Base-by-base conservation (phyloP, 1,140 invertebrate genomes). In the Conopomorpha cramerella region DNA sequence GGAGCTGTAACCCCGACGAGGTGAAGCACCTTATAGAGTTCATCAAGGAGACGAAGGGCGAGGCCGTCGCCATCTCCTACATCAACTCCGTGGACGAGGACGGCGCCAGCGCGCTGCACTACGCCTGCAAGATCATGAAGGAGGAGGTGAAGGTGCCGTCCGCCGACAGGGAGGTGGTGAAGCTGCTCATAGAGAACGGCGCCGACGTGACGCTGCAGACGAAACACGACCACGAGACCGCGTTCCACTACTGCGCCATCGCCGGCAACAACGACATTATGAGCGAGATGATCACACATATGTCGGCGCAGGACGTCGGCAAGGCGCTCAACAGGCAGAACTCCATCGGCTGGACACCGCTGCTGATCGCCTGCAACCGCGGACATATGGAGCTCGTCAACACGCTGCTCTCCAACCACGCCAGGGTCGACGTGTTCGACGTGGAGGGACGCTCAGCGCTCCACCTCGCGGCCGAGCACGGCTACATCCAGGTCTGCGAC, bases 371-470 rank as follows among this genome's bases (percentile, higher is more conserved):
- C 8, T 89, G 89, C 43, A 84, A 92, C 58, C 73, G 81, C 51
- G 86, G 88, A 8, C 89, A 91, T 52, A 88, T 88, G 82, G 88
- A 92, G 56, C 81, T 94, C 45, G 90, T 95, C 0, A 92, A 87
- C 49, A 96, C 89, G 34, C 81, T 96, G 18, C 76, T 97, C 29
- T 81, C 87, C 14, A 93, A 95, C 63, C 92, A 96, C 68, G 96
- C 96, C 1, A 86, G 97, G 60, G 97, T 99, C 4, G 97, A 99
- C 73, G 96, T 99, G 0, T 99, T 99, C 70, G 97, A 99, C 65
- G 88, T 89, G 43, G 95, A 98, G 70, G 95, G 95, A 8, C 83
- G 95, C 51, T 96, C 95, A 0, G 95, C 95, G 0, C 79, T 99
- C 26, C 97, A 99, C 74, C 78, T 99, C 39, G 95, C 96, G 0